Evolutionary conservation across 2,113 vertebrate genomes (phyloP).

Genomic region (Taurulus bubalis): DNA sequence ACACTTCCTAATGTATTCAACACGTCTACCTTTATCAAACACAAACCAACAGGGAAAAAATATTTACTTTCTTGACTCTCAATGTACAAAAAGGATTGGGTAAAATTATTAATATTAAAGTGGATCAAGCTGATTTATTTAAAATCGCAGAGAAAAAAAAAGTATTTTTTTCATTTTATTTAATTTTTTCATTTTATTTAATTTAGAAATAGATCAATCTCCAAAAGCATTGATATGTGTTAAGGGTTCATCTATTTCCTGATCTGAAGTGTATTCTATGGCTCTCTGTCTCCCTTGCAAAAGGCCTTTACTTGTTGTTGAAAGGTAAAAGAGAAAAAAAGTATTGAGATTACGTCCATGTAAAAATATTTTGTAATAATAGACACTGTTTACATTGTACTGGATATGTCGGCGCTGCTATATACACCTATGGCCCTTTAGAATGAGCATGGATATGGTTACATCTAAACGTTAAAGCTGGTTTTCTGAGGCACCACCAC

Average conservation of each 20-base stretch:
- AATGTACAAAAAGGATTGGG: constrained; percentile 76
- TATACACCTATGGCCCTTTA: constrained; percentile 71
- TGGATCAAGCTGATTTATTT: constrained; percentile 68
- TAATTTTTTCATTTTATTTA: constrained; percentile 40
- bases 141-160: constrained; percentile 73
- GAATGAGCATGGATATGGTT: constrained; percentile 47
- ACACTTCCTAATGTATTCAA: constrained; percentile 78
- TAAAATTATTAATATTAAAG: constrained; percentile 80
- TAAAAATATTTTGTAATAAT: constrained; percentile 70
- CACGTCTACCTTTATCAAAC: constrained; percentile 75
- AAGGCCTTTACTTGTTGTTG: constrained; percentile 81
- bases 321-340: constrained; percentile 71
- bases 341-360: constrained; percentile 61
- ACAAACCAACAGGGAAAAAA: constrained; percentile 69
- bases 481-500: constrained; percentile 61
- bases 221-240: constrained; percentile 65
- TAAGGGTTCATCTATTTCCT: constrained; percentile 68
- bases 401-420: constrained; percentile 65
- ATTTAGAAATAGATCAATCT: constrained; percentile 66
- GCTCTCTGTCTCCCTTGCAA: constrained; percentile 77
- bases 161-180: constrained; percentile 22
- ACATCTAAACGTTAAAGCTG: constrained; percentile 66
- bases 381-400: constrained; percentile 58
- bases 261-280: constrained; percentile 78
- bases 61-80: constrained; percentile 66